phyloP scores from a whole-genome alignment of 2,113 vertebrate genomes.

The Cyprinodon brontotheroides region DNA sequence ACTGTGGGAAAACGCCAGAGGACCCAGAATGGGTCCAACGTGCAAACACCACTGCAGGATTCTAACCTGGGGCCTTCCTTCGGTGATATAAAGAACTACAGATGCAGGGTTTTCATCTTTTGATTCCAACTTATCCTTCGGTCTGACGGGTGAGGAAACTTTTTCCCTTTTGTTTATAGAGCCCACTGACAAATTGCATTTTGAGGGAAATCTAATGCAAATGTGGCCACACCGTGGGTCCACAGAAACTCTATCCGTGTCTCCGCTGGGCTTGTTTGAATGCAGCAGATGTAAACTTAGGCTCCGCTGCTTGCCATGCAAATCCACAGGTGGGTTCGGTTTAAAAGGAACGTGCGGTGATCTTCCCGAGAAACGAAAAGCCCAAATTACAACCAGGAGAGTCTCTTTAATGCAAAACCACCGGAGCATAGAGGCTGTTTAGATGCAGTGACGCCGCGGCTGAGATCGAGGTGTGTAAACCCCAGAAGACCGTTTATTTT shows the following conservation, averaged over 20 bases:
- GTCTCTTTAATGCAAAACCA: constrained; percentile 37
- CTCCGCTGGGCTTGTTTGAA: constrained; percentile 41
- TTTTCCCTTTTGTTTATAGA: constrained; percentile 4
- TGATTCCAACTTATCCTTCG: background rate
- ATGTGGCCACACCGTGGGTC: constrained; percentile 23
- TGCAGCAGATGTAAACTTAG: constrained; percentile 34
- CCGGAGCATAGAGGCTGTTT: constrained; percentile 34
- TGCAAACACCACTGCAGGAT: background rate
- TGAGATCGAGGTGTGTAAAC: constrained; percentile 25
- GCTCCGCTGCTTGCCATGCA: constrained; percentile 42
- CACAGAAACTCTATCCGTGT: constrained; percentile 37
- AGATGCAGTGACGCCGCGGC: constrained; percentile 25
- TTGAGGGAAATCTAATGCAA: constrained; percentile 41
- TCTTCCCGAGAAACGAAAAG: constrained; percentile 34
- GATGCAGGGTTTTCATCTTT: background rate
- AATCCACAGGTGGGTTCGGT: constrained; percentile 61
- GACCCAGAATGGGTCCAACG: background rate
- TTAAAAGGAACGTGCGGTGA: constrained; percentile 45
- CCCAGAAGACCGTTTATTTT: constrained; percentile 1
- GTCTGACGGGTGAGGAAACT: constrained; percentile 2
- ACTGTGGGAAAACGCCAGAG: background rate
- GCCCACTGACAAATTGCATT: constrained; percentile 22
- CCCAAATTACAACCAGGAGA: constrained; percentile 56
- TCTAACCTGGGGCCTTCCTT: background rate
- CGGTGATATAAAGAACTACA: background rate